Evolutionary conservation across 2,797 vertebrate species (phyloP).

Genomic region (Eulemur coronatus): DNA sequence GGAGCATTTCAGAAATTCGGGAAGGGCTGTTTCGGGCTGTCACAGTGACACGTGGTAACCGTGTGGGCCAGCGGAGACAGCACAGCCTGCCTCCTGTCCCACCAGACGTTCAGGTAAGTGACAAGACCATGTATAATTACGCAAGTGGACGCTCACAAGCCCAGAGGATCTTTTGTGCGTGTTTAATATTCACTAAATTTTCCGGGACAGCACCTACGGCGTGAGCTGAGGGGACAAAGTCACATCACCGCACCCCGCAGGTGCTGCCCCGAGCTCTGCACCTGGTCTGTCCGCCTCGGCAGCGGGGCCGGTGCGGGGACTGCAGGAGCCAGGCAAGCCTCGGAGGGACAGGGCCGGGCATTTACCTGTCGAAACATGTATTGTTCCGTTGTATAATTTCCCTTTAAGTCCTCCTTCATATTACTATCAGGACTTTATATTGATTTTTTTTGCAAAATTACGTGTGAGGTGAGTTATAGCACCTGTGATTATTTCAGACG

Average conservation of each 20-base stretch:
- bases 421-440: not conserved
- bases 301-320: rapidly evolving
- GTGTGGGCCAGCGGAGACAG: rapidly evolving
- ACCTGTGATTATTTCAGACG: not conserved
- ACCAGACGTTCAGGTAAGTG: rapidly evolving
- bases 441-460: not conserved
- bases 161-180: rapidly evolving
- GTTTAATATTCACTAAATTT: rapidly evolving
- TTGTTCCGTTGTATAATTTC: rapidly evolving
- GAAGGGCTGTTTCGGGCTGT: no score
- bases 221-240: not conserved
- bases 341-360: rapidly evolving
- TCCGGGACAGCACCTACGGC: rapidly evolving
- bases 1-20: not conserved
- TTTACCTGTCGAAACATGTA: rapidly evolving
- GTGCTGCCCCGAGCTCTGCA: rapidly evolving
- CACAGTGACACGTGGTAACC: rapidly evolving
- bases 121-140: rapidly evolving
- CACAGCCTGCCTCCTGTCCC: no score
- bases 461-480: not conserved
- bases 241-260: rapidly evolving
- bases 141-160: rapidly evolving
- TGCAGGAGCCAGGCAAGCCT: rapidly evolving
- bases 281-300: rapidly evolving
- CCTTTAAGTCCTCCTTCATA: not conserved